Conservation (phyloP, 2,797 vertebrate species). For the Chaetophractus vellerosus region DNA sequence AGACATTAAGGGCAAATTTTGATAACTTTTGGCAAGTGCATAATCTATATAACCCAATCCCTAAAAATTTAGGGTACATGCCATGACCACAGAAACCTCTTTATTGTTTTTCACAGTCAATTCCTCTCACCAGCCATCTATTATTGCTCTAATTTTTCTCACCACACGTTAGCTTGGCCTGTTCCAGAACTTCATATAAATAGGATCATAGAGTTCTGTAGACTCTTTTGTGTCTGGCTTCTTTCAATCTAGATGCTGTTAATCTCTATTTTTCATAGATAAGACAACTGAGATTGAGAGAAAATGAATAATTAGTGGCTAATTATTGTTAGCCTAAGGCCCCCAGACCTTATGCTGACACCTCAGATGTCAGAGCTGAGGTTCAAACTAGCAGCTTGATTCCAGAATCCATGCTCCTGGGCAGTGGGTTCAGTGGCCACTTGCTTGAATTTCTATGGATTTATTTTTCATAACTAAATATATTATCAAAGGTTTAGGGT, state of each 20-base stretch:
- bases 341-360: background rate
- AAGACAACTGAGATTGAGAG: background rate
- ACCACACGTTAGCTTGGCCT: background rate
- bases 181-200: background rate
- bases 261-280: background rate
- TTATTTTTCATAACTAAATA: background rate
- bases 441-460: background rate
- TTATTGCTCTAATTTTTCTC: background rate
- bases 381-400: background rate
- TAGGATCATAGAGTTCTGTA: background rate
- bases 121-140: background rate
- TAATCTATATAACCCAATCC: background rate
- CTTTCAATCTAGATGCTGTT: background rate
- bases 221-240: background rate
- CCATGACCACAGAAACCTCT: background rate
- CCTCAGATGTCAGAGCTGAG: background rate
- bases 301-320: background rate
- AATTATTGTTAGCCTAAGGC: background rate
- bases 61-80: background rate
- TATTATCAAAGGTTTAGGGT: background rate
- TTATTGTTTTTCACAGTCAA: accelerated
- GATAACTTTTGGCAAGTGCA: background rate
- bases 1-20: background rate
- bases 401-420: background rate
- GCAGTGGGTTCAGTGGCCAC: background rate